A percentile compares a stretch with the other conserved stretches of the same genome.
These are phyloP conservation scores for Lepidurus arcticus DNA, from an alignment of 1,140 invertebrate species.

Conservation along the genomic window DNA sequence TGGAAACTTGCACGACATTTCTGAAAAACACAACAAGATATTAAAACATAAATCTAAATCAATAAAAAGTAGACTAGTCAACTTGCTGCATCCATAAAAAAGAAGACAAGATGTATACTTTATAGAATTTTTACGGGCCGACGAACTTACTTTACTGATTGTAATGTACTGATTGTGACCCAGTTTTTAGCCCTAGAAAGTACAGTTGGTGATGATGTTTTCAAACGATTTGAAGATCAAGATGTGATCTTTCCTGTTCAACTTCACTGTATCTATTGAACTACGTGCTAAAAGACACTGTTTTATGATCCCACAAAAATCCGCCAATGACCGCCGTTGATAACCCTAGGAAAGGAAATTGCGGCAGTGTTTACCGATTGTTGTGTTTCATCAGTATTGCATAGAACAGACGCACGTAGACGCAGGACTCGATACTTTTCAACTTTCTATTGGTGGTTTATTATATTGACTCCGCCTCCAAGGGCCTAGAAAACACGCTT, in stretches of 20 bases:
- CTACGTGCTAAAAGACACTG: not conserved
- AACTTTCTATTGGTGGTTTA: not conserved
- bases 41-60: not conserved
- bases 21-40: not conserved
- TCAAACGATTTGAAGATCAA: not conserved
- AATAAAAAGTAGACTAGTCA: not conserved
- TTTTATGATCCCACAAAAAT: not conserved
- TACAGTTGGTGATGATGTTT: not conserved
- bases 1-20: not conserved
- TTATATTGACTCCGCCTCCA: not conserved
- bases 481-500: not conserved
- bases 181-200: not conserved
- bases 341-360: not conserved
- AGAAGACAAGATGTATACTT: no score
- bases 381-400: not conserved
- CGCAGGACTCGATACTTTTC: not conserved
- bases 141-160: no score
- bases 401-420: not conserved
- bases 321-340: not conserved
- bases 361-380: not conserved
- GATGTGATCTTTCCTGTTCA: not conserved
- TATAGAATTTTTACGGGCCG: no score
- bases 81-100: no score
- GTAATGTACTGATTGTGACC: not conserved
- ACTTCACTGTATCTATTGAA: not conserved